Evolutionary conservation across 2,113 vertebrate species (phyloP), one percentile per base, ranked within the genome.

Genomic region (Oryzias curvinotus): DNA sequence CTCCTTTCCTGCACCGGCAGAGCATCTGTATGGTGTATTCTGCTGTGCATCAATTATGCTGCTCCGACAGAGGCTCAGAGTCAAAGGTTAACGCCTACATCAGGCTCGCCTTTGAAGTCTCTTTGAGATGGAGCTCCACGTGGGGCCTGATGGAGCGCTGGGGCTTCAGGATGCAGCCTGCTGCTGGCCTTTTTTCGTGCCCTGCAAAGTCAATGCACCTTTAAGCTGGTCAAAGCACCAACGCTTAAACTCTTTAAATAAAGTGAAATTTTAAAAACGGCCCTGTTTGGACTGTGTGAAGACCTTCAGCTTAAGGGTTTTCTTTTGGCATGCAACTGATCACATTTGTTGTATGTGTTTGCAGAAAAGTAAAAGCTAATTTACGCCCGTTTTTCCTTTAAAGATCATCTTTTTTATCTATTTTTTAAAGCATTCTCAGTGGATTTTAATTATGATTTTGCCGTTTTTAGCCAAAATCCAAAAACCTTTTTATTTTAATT

Each of bases 71-170:
- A 83, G 67, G 50, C 54, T 66, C 46, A 16, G 71, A 80, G 84
- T 87, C 85, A 87, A 87, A 91, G 88, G 85, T 88, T 62, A 86
- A 74, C 65, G 57, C 68, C 77, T 54, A 80, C 75, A 65, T 77
- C 28, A 10, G 60, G 52, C 53, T 52, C 52, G 42, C 59, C 84
- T 91, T 87, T 91, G 87, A 91, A 90, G 85, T 85, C 60, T 59
- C 77, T 82, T 81, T 72, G 79, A 25, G 71, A 26, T 12, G 68
- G 57, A 21, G 74, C 76, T 63, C 77, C 13, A 28, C 83, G 62
- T 60, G 86, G 61, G 75, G 49, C 66, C 65, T 63, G 68, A 69
- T 61, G 78, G 65, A 81, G 41, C 82, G 55, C 70, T 12, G 46
- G 73, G 80, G 49, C 47, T 60, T 62, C 79, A 78, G 88, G 86